Base-by-base conservation (phyloP, 2,113 vertebrate species). In the Syngnathus typhle region DNA sequence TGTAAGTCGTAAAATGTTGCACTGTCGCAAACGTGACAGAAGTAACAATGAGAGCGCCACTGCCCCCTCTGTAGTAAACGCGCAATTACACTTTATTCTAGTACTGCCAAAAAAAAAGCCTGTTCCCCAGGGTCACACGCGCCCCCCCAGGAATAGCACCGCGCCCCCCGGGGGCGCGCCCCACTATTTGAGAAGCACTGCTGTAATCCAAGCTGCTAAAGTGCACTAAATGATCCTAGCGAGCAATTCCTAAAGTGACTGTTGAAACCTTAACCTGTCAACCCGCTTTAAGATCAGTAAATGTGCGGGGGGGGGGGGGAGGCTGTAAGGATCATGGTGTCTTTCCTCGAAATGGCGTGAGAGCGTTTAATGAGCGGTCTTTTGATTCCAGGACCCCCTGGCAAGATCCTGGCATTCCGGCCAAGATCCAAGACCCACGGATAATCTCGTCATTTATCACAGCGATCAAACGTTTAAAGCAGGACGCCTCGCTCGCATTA, bases 261-360 rank as follows among this genome's bases (percentile, higher is more conserved):
- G 2, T 32, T 36, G 54, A 56, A 56, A 56, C 23, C 54, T 15
- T 27, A 56, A 32, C 21, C 12, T 32, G 54, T 12, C 54, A 32
- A 2, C 18, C 15, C 21, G 23, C 21, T 41, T 62, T 39, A 62
- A 68, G 60, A 76, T 55, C 65, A 62, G 46, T 9, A n/a, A 18
- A 56, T 32, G 44, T 3, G 47, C 0, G 7, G 19, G 32, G 13
- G 7, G 54, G n/a, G n/a, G 56, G 44, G 12, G 56, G 51, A 65
- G 21, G 12, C 43, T 54, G 23, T n/a, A 37, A 1, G 61, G 1
- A 16, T 4, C 4, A 15, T 47, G 19, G 3, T 32, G 36, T 38
- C 62, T 37, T 65, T 76, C 52, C 6, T n/a, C 62, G 47, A 67
- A 65, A 16, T 36, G 19, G 39, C 38, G 38, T 46, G 62, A 16